Evolutionary conservation across 2,888 invertebrate genomes (phyloP), one percentile per base, ranked within the genome.

Genomic region (Drosophila rubida): DNA sequence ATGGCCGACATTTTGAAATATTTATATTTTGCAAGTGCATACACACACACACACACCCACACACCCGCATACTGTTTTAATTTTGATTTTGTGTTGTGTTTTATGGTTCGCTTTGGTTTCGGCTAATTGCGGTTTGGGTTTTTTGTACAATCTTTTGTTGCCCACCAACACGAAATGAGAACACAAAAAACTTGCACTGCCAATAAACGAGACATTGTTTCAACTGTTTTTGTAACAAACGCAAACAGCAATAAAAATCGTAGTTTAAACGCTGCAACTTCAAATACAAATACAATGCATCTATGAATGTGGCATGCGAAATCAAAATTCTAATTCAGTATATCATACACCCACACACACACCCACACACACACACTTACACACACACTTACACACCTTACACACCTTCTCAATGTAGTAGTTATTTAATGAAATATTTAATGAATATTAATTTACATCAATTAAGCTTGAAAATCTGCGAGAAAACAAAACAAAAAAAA

Each of bases 131-230:
- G 39, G 61, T 60, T 77, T 51, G 9, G 55, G 55, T 70, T 73
- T 73, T 63, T 57, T 69, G 53, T 49, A 25, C 35, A 37, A 37
- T 14, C 14, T 37, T 37, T 37, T 37, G 35, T 37, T 37, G 35
- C 35, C 27, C n/a, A 50, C 11, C 13, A 30, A 57, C 48, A 35
- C 30, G 39, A 49, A 16, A 55, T 58, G 65, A 16, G 8, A 61
- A 75, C 32, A 55, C 51, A 73, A 65, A 78, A 71, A 81, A 85
- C 73, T 73, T 86, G 80, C 84, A 80, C 80, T 80, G 80, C 80
- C 80, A 80, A 72, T 50, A 83, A 75, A 80, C 39, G 48, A 65
- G 48, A 60, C 55, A 51, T 64, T 39, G 11, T 25, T 46, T 27
- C 37, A 44, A 60, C 53, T 55, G 35, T 66, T 70, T 61, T 60